Evolutionary conservation across 2,797 vertebrate species (phyloP), one percentile per base, ranked within the genome.

Genomic region (Paedocypris micromegethes): DNA sequence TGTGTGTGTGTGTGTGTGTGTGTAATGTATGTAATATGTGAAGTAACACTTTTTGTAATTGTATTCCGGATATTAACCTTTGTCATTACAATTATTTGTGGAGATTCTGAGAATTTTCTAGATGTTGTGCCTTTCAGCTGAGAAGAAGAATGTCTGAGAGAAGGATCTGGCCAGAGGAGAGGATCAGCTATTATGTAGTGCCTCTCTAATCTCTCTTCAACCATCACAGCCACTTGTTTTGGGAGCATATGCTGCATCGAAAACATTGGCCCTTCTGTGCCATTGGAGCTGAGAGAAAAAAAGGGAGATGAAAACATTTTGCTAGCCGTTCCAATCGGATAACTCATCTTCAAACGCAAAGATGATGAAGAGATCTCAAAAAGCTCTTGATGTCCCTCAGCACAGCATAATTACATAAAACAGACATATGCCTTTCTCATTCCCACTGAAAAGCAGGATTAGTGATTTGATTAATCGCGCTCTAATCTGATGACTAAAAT

Each of bases 401-500:
- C 46, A 45, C 59, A 67, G 57, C 72, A 75, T 75, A 88, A 89
- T 87, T 80, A 85, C 85, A 89, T 87, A 88, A 88, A 86, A 78
- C 80, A 85, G 81, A 85, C 85, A 85, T 84, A 86, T 84, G 85
- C 76, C 83, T 81, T 89, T 86, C 85, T 83, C 82, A 85, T 84
- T 56, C 83, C 79, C 78, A 73, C 82, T 86, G 83, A 82, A 83
- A 88, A 85, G 82, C 85, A 89, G 86, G 87, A 90, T 91, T 90
- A 90, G 81, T 64, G 68, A 87, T 88, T 87, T 90, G 88, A 91
- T 91, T 91, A 91, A 91, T 89, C 87, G 83, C 84, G 80, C 80
- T 88, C 89, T 89, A 90, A 91, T 91, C 89, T 85, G 82, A 85
- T 75, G 68, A 81, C 85, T 85, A 85, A 90, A 88, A 90, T 90